Evolutionary conservation across 2,113 vertebrate species (phyloP).

Genomic region (Elgaria multicarinata): DNA sequence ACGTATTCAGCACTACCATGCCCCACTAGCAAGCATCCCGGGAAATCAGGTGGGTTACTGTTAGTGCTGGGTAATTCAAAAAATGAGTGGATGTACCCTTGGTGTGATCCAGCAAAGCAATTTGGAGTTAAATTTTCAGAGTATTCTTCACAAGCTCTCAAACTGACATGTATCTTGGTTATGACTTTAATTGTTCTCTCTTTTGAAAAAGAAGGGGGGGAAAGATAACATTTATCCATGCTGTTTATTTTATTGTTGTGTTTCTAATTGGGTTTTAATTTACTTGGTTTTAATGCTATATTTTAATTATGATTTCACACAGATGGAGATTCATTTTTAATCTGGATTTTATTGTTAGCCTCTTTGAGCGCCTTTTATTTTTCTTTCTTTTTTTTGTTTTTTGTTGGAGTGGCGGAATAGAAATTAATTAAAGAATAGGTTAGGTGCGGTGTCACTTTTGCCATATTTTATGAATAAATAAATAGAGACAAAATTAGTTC

Average conservation of each 20-base stretch:
- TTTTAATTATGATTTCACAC: no score
- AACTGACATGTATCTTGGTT: neutral
- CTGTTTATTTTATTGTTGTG: no score
- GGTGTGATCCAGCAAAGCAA: neutral
- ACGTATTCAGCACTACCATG: neutral
- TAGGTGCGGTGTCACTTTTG: neutral
- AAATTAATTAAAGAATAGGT: no score
- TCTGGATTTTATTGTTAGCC: no score
- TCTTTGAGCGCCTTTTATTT: no score
- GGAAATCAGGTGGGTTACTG: neutral
- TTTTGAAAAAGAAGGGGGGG: neutral
- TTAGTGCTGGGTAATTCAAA: neutral
- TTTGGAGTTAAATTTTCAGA: neutral
- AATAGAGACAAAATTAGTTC: neutral
- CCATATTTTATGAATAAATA: neutral
- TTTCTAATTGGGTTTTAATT: no score
- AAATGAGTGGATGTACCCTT: neutral
- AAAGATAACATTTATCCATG: neutral
- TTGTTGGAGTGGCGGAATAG: no score
- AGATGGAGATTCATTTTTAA: no score
- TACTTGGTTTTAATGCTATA: no score
- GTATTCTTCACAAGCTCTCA: neutral
- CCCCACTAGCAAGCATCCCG: neutral
- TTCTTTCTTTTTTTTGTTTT: no score
- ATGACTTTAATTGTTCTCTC: neutral